Base-by-base conservation (phyloP, 1,140 invertebrate species). In the Radopholus similis region DNA sequence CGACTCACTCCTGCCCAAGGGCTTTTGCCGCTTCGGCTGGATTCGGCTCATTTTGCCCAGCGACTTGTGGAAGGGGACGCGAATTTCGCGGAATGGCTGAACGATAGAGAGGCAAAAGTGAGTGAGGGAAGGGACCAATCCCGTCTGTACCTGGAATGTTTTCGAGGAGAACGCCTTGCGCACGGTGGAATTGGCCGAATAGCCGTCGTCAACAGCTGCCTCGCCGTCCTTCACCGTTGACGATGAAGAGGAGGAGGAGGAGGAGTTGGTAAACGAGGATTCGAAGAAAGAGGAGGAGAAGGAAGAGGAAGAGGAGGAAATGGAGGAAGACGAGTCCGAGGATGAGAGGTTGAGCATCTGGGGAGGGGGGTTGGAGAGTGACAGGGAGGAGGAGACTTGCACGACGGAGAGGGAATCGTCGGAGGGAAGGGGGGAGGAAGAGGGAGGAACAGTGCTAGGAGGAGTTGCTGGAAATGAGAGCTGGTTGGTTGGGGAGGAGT, bases 141-240 rank as follows among this genome's bases (percentile, higher is more conserved):
- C 47, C 53, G 35, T n/a, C 53, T 28, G 40, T 21, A 15, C 21
- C 1, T 47, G 34, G 44, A 35, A 30, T 53, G 26, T 57, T 57
- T 64, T 64, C 5, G 60, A 63, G 21, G 64, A 66, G 30, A 51
- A 28, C 26, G 59, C 59, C 42, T 23, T 23, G 21, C 34, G 54
- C 28, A 30, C 28, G 13, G 44, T n/a, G 9, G 64, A 66, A 4
- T 15, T 57, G 4, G 37, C 18, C 3, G 58, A 37, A n/a, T 37
- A 62, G 21, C 38, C n/a, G 62, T 26, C 28, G 13, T 30, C 4
- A 30, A 18, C 21, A 9, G 51, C 18, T 18, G 54, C n/a, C 21
- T 37, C 38, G 3, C 30, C 32, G 18, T n/a, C 28, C 21, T 30
- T 4, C 4, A 23, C 28, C 28, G 11, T 13, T 2, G 53, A 64